Evolutionary conservation across 2,888 invertebrate species (phyloP), one percentile per base, ranked within the genome.

Genomic region (Ophion obscuratus): DNA sequence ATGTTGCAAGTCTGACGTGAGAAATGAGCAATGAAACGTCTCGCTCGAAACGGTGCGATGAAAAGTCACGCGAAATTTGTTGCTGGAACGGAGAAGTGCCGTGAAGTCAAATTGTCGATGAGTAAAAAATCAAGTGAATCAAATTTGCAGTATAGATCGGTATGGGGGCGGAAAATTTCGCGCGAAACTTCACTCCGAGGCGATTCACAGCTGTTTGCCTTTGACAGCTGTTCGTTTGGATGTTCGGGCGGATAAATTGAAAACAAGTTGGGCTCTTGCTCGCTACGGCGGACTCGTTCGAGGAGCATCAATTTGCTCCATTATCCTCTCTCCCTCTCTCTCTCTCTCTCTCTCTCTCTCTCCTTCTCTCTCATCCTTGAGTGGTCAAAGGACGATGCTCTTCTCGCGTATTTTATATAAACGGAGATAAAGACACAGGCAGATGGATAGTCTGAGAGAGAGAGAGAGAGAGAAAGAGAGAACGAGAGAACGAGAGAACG

Each of bases 161-260:
- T 53, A 4, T 17, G 53, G 14, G 53, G 14, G 53, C 14, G 14
- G 14, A 17, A 17, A 53, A 47, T 17, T 17, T 17, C 11, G 17
- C 53, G 17, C 4, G 17, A 14, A 17, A 14, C 53, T 1, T 14
- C 40, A 4, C 4, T 40, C 9, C 40, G 40, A 17, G 53, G 0
- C 5, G 53, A 53, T 14, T 53, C 36, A 5, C 59, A 57, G 71
- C 17, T n/a, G 36, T 59, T 47, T 31, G 78, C 88, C 89, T 91
- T 92, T 91, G 91, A 91, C 92, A 92, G 92, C 92, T 92, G 92
- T 92, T 88, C 88, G 89, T 86, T 83, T 59, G 74, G 81, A 83
- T 78, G 74, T 83, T 20, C 44, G 59, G 81, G 64, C 78, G 61
- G 81, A 86, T 78, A 92, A 92, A 92, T 92, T 93, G 92, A 92